phyloP scores from a whole-genome alignment of 2,888 invertebrate species.

The Polyommatus icarus region DNA sequence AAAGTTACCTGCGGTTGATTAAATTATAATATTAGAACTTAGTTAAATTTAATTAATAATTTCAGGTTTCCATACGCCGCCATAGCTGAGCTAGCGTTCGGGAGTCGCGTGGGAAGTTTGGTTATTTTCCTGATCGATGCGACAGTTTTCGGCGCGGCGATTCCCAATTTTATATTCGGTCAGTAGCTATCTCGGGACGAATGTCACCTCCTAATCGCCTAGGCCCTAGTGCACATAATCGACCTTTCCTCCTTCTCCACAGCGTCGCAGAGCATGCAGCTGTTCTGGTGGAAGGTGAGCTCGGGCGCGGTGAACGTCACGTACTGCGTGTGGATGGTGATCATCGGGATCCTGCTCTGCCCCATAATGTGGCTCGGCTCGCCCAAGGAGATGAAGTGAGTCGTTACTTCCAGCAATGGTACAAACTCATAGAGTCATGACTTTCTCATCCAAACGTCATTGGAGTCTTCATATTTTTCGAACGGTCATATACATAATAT shows the following conservation, averaged over 20 bases:
- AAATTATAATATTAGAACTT: too few relatives aligned
- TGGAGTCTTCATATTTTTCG: too few relatives aligned
- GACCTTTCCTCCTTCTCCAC: conserved; percentile 38
- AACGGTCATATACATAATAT: too few relatives aligned
- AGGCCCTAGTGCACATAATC: too few relatives aligned
- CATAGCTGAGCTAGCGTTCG: conserved; percentile 89
- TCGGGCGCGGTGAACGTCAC: conserved; percentile 83
- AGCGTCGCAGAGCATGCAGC: conserved; percentile 90
- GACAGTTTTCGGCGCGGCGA: conserved; percentile 88
- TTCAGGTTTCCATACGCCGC: conserved; percentile 90
- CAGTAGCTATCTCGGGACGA: conserved; percentile 44
- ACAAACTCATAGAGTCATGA: too few relatives aligned
- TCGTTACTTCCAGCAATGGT: conserved; percentile 32
- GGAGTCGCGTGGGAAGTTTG: conserved; percentile 79
- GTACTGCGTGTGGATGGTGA: conserved; percentile 91
- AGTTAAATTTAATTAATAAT: too few relatives aligned
- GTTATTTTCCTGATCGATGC: conserved; percentile 87
- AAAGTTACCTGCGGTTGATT: too few relatives aligned
- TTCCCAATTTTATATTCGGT: conserved; percentile 91
- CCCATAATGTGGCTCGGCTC: conserved; percentile 94
- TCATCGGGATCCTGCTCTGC: conserved; percentile 86
- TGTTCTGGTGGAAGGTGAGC: conserved; percentile 87
- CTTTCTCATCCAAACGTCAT: too few relatives aligned
- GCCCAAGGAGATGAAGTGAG: conserved; percentile 95
- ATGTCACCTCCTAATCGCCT: too few relatives aligned